Conservation (phyloP, 1,140 invertebrate species). For the Drosophila littoralis region DNA sequence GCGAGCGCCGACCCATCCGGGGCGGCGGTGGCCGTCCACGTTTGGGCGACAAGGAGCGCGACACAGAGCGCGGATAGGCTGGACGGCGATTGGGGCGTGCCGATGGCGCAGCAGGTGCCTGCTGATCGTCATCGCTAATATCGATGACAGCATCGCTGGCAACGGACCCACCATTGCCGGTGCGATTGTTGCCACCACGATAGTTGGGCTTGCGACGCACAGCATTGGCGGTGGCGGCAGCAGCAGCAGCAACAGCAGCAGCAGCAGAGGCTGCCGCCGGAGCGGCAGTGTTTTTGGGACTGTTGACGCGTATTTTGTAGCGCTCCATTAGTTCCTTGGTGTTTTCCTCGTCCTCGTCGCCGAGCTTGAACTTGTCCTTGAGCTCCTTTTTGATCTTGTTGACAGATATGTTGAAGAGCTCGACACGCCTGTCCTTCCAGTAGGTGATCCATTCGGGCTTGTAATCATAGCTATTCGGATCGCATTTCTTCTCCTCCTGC, state of each 20-base stretch:
- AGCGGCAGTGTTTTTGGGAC: constrained; percentile 27
- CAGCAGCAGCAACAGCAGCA: too few relatives aligned
- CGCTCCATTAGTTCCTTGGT: constrained; percentile 74
- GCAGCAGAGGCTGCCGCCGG: not conserved
- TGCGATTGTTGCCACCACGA: constrained; percentile 44
- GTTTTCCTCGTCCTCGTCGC: constrained; percentile 79
- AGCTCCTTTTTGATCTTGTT: constrained; percentile 85
- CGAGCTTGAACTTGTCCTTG: constrained; percentile 85
- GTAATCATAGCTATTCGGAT: constrained; percentile 91
- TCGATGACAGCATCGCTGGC: constrained; percentile 59
- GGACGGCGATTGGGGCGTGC: constrained; percentile 13
- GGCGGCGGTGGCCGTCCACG: constrained; percentile 32
- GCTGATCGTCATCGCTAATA: constrained; percentile 77
- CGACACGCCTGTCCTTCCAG: constrained; percentile 92
- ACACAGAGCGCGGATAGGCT: constrained; percentile 26
- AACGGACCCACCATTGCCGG: constrained; percentile 10
- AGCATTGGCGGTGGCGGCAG: not conserved
- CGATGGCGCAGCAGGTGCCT: constrained; percentile 18
- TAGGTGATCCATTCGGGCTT: constrained; percentile 94
- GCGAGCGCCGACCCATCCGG: constrained; percentile 36
- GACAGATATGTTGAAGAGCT: constrained; percentile 87
- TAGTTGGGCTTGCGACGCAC: constrained; percentile 54
- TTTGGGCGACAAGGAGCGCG: constrained; percentile 40
- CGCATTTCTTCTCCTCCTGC: constrained; percentile 89
- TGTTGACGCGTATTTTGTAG: constrained; percentile 67